Evolutionary conservation across 2,113 vertebrate species (phyloP).

Genomic region (Gadus macrocephalus): DNA sequence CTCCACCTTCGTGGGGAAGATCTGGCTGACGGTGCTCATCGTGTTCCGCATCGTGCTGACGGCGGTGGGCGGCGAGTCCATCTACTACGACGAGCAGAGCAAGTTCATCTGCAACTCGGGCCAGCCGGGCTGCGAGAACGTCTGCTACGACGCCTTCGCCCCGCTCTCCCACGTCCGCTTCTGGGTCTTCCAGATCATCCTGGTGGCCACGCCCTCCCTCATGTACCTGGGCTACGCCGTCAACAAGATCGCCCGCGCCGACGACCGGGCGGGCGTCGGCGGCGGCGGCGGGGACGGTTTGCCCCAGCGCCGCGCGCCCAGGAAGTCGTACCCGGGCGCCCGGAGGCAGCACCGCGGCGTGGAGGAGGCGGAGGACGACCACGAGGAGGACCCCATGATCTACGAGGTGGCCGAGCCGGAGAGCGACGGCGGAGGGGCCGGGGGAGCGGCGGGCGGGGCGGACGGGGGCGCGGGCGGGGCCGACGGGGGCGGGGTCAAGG

Average conservation of each 20-base stretch:
- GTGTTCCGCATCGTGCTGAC: constrained; percentile 93
- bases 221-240: constrained; percentile 91
- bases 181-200: constrained; percentile 95
- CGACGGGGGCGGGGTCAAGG: constrained; percentile 61
- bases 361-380: constrained; percentile 84
- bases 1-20: constrained; percentile 94
- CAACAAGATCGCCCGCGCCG: constrained; percentile 84
- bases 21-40: constrained; percentile 89
- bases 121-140: constrained; percentile 92
- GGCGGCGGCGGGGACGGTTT: not conserved
- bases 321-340: constrained; percentile 65
- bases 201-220: constrained; percentile 85
- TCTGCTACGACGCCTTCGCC: constrained; percentile 90
- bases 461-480: constrained; percentile 69
- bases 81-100: constrained; percentile 94
- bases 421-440: constrained; percentile 61
- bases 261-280: constrained; percentile 66
- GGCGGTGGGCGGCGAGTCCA: constrained; percentile 90
- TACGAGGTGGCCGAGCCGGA: constrained; percentile 82
- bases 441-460: constrained; percentile 58
- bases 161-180: constrained; percentile 92
- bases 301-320: constrained; percentile 48
- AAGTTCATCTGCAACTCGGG: constrained; percentile 92
- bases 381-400: constrained; percentile 92
- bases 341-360: constrained; percentile 81